phyloP scores from a whole-genome alignment of 2,113 vertebrate species.

The Lepus americanus region DNA sequence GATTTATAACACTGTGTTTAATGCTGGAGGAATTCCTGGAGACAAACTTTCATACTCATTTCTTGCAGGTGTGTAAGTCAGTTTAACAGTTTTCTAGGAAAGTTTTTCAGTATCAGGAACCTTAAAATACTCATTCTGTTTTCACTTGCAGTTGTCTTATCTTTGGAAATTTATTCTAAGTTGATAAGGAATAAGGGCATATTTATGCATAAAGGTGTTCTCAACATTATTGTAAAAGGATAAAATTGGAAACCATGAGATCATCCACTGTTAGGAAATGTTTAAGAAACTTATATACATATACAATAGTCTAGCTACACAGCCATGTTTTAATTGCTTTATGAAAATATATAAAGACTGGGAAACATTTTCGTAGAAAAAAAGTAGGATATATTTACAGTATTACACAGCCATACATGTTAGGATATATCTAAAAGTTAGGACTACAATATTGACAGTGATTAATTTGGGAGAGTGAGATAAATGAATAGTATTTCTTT shows the following conservation, averaged over 20 bases:
- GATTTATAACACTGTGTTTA: neutral
- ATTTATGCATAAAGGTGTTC: too few species aligned
- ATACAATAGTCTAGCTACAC: rapidly evolving
- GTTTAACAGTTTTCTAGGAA: neutral
- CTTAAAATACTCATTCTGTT: neutral
- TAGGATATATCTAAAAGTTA: too few species aligned
- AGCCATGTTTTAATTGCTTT: neutral
- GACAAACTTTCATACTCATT: neutral
- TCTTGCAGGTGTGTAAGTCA: rapidly evolving
- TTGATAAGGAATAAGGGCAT: neutral
- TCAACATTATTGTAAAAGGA: neutral
- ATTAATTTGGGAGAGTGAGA: neutral
- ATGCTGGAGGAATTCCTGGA: neutral
- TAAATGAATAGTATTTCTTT: neutral
- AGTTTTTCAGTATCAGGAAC: rapidly evolving
- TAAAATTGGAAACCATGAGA: neutral
- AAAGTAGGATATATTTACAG: neutral
- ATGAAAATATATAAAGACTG: neutral
- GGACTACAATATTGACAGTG: neutral
- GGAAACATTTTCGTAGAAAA: neutral
- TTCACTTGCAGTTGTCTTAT: neutral
- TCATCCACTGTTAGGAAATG: too few species aligned
- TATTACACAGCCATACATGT: neutral
- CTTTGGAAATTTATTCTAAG: neutral
- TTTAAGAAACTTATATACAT: neutral